Percentiles rank a stretch among this genome's conserved stretches.
phyloP scores from a whole-genome alignment of 2,797 vertebrate genomes.

The Poecile montanus region DNA sequence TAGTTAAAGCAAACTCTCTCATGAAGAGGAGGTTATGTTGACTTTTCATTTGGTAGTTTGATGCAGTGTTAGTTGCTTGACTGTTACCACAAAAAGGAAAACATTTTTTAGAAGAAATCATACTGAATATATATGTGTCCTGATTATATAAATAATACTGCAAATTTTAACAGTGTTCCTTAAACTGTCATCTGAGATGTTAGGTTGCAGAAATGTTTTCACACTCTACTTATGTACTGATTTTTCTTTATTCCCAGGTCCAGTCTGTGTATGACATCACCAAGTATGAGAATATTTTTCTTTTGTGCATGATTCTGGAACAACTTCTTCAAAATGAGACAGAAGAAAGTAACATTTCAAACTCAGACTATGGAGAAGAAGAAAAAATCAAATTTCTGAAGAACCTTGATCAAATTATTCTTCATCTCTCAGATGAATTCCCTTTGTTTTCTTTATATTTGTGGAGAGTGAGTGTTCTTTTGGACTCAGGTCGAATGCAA shows the following conservation, averaged over 20 bases:
- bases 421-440: conserved; percentile 84
- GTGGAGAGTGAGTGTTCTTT: conserved; percentile 83
- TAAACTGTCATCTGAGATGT: neutral
- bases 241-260: conserved; percentile 65
- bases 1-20: neutral
- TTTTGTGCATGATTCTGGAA: conserved; percentile 83
- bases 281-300: conserved; percentile 86
- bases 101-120: neutral
- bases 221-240: neutral
- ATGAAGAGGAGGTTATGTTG: neutral
- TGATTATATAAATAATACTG: neutral
- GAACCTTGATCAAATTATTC: conserved; percentile 79
- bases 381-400: conserved; percentile 74
- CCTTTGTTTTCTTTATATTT: conserved; percentile 88
- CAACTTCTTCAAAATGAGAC: conserved; percentile 76
- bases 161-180: neutral
- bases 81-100: neutral
- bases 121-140: neutral
- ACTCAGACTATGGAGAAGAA: conserved; percentile 2
- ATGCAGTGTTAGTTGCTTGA: neutral
- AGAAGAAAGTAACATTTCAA: neutral
- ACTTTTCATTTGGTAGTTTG: neutral
- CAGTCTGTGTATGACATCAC: conserved; percentile 71
- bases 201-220: neutral
- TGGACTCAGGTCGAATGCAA: conserved; percentile 66